Percentiles rank a stretch among this genome's conserved stretches.
These are phyloP conservation scores for Xylota sylvarum DNA, from an alignment of 2,888 invertebrate genomes.

Conservation along the genomic window DNA sequence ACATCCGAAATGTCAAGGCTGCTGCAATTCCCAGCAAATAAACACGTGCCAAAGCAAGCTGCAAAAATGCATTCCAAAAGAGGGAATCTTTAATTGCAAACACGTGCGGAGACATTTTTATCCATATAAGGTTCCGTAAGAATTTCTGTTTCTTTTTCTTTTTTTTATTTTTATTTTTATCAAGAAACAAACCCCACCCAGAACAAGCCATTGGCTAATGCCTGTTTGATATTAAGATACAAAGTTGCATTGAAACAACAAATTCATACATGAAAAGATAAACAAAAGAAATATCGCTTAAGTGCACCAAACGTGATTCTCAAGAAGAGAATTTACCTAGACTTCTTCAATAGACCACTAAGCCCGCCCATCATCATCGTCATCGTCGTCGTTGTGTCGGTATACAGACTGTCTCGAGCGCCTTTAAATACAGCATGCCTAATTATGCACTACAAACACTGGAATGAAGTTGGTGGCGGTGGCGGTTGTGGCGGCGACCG, in stretches of 20 bases:
- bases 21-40: constrained; percentile 38
- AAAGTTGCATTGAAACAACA: constrained; percentile 12
- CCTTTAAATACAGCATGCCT: constrained; percentile 49
- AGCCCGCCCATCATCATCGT: not conserved
- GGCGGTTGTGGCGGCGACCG: not conserved
- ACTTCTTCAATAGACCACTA: constrained; percentile 29
- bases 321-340: constrained; percentile 18
- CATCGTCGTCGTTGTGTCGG: not conserved
- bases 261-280: constrained; percentile 8
- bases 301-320: not conserved
- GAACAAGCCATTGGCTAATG: constrained; percentile 16
- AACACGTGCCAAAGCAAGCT: constrained; percentile 57
- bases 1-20: constrained; percentile 70
- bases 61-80: constrained; percentile 29
- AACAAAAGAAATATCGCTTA: constrained; percentile 26
- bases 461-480: constrained; percentile 6
- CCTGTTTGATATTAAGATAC: constrained; percentile 28
- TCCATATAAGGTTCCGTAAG: not conserved
- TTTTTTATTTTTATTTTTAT: constrained; percentile 11
- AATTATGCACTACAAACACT: constrained; percentile 57
- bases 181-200: constrained; percentile 15
- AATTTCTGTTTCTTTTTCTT: too few relatives aligned
- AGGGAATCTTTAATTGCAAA: constrained; percentile 44
- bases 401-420: constrained; percentile 65
- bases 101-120: constrained; percentile 24